phyloP scores from a whole-genome alignment of 1,140 invertebrate species.

The Plectrocnemia conspersa region DNA sequence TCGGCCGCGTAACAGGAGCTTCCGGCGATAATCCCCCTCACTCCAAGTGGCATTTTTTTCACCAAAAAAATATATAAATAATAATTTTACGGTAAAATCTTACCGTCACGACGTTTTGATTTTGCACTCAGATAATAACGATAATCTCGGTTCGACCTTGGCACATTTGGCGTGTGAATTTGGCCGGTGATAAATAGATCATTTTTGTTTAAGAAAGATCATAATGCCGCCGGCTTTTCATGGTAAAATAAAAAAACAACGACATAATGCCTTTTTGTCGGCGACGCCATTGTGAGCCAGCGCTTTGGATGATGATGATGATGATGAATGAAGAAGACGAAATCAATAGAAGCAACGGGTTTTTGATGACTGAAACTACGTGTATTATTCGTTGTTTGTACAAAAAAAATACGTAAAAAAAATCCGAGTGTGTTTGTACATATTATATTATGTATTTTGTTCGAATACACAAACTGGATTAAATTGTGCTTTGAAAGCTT shows the following conservation, averaged over 20 bases:
- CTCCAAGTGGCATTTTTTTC: no score
- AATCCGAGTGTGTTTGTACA: no score
- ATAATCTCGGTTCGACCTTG: conserved; percentile 15
- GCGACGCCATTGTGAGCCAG: conserved; percentile 11
- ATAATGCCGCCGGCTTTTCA: neutral
- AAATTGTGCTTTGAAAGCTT: no score
- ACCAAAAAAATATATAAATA: neutral
- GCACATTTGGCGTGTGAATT: conserved; percentile 22
- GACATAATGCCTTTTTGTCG: conserved; percentile 21
- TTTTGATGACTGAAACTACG: no score
- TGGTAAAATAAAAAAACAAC: conserved; percentile 2
- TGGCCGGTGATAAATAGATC: conserved; percentile 15
- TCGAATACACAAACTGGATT: no score
- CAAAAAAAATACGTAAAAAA: no score
- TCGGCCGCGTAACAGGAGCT: conserved; percentile 1
- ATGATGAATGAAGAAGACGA: conserved; percentile 18
- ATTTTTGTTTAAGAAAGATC: conserved; percentile 8
- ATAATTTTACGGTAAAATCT: neutral
- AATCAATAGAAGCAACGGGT: no score
- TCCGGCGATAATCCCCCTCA: neutral
- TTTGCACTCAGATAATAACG: neutral
- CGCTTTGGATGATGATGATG: neutral
- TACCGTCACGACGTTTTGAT: neutral
- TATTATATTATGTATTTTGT: no score
- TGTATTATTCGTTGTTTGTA: no score